These are phyloP conservation scores for Callinectes sapidus DNA, from an alignment of 2,888 invertebrate genomes.

Conservation along the genomic window DNA sequence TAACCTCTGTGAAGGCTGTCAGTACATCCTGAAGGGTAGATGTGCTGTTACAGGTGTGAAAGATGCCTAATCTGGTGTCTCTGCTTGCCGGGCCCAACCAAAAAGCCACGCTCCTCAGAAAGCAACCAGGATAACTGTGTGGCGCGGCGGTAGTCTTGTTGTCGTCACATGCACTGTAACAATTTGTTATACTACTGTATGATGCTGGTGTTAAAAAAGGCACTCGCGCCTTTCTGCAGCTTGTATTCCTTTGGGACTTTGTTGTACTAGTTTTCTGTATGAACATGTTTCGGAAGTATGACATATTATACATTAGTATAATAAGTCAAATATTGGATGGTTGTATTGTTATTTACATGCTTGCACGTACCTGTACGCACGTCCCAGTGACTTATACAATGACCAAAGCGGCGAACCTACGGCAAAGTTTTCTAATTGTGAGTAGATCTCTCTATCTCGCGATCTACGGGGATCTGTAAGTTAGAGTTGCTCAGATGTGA, in stretches of 20 bases:
- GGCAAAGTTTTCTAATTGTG: conserved; percentile 23
- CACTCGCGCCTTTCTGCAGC: background rate
- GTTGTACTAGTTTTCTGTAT: too few species aligned
- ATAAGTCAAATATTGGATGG: background rate
- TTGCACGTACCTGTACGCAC: conserved; percentile 17
- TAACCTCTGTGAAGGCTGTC: conserved; percentile 32
- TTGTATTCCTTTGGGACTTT: background rate
- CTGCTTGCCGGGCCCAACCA: conserved; percentile 33
- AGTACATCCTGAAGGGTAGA: conserved; percentile 39
- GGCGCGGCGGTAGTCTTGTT: background rate
- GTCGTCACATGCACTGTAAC: background rate
- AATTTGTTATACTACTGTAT: too few species aligned
- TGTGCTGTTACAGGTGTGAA: background rate
- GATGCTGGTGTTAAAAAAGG: too few species aligned
- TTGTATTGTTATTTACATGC: too few species aligned
- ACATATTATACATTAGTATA: background rate
- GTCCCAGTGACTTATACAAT: conserved; percentile 27
- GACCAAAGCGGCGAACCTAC: conserved; percentile 42
- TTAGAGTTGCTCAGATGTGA: background rate
- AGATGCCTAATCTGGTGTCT: background rate
- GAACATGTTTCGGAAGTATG: background rate
- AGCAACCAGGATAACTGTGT: conserved; percentile 35
- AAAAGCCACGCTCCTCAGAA: conserved; percentile 38
- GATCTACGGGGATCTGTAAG: background rate
- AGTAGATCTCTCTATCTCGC: background rate